Conservation (phyloP, 1,140 invertebrate species). For the Aphelinus certus region DNA sequence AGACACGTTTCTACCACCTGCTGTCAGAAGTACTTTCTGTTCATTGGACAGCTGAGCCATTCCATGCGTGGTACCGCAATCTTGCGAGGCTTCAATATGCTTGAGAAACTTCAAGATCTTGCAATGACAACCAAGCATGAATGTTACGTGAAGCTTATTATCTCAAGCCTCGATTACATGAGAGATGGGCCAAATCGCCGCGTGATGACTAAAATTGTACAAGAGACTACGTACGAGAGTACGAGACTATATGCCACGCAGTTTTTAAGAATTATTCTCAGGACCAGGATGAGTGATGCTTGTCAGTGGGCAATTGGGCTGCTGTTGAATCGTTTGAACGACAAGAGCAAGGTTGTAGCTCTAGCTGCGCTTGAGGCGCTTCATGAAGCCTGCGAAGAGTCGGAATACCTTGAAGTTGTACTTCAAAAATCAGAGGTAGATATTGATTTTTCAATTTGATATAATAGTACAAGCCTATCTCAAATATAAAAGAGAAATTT, state of each 20-base stretch:
- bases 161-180: conserved; percentile 89
- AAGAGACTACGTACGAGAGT: conserved; percentile 75
- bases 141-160: conserved; percentile 90
- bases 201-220: conserved; percentile 70
- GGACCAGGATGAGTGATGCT: conserved; percentile 70
- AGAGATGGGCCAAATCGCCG: conserved; percentile 67
- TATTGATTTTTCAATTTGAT: not conserved
- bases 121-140: conserved; percentile 87
- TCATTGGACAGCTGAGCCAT: conserved; percentile 86
- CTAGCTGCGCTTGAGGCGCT: conserved; percentile 82
- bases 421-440: conserved; percentile 33
- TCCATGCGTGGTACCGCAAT: conserved; percentile 76
- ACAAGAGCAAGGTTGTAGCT: conserved; percentile 79
- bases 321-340: conserved; percentile 83
- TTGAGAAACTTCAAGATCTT: conserved; percentile 82
- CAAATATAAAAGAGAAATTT: too few relatives aligned
- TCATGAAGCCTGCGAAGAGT: conserved; percentile 92
- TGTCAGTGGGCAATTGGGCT: conserved; percentile 83
- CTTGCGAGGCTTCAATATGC: conserved; percentile 81
- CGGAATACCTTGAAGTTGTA: conserved; percentile 78
- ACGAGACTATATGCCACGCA: conserved; percentile 90
- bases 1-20: conserved; percentile 87
- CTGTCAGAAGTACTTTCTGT: conserved; percentile 93
- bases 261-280: conserved; percentile 85
- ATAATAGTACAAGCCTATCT: too few relatives aligned